Base-by-base conservation (phyloP, 2,113 vertebrate species). In the Dicerorhinus sumatrensis region DNA sequence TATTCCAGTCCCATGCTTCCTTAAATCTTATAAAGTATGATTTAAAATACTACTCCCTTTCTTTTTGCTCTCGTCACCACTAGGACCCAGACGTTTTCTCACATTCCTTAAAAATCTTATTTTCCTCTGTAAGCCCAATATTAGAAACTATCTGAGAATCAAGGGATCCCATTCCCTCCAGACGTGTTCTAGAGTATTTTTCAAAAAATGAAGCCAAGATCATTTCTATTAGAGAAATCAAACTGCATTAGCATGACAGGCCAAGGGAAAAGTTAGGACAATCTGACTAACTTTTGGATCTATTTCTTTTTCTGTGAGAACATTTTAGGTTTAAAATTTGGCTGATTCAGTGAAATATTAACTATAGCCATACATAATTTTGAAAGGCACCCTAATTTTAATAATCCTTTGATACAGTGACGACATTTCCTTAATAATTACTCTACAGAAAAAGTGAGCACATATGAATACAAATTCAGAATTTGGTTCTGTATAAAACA, bases 331-430 rank as follows among this genome's bases (percentile, higher is more conserved):
- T 96, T 95, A 48, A 63, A 70, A 87, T 80, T 18, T 87, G 54
- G 65, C 51, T 63, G 51, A 90, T 46, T 89, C 75, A 67, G 70
- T 75, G n/a, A 95, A 79, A 83, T 31, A 81, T 65, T 95, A 94
- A 91, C 42, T 27, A 94, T 1, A 58, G 33, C n/a, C 75, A 83
- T 42, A 88, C 11, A 42, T 48, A 73, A 72, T 54, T 86, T 69
- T 76, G 25, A 75, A 23, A 89, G 23, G 29, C 18, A 60, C n/a
- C 20, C 39, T 62, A 25, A 70, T 89, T 83, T 86, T 89, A 94
- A 51, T 67, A 83, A 87, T 54, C 23, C 33, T 87, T 51, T 91
- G 56, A 33, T 67, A 89, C 20, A 73, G 75, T 63, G 72, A 73
- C 62, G 31, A 42, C 48, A 82, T 73, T 89, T 77, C 39, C 93